Base-by-base conservation (phyloP, 2,113 vertebrate genomes). In the Micronycteris hirsuta region DNA sequence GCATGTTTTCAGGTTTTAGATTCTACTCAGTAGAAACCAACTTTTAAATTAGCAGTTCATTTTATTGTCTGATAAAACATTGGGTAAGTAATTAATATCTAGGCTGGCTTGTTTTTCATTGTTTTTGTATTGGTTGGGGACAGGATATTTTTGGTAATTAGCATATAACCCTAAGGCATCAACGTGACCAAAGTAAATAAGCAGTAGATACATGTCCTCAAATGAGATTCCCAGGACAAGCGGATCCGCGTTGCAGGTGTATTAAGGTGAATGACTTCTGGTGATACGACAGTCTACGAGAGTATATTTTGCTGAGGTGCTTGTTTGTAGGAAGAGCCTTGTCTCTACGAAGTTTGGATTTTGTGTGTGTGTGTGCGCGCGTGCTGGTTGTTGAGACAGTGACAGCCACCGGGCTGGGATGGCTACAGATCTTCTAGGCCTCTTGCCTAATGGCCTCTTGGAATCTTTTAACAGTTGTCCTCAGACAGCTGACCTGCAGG, bases 21-120 rank as follows among this genome's bases (percentile, higher is more conserved):
- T 26, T 71, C 45, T 91, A 26, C 67, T 86, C 45, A 43, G 12
- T 83, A 86, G 84, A 96, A 95, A 96, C 43, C 56, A 84, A 73
- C 65, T 86, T 96, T 94, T 68, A 67, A 86, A 67, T 89, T 52
- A 86, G 71, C 36, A 26, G 38, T 84, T 95, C 16, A 43, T 96
- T 95, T 89, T 90, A 52, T 63, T 78, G 15, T 73, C 83, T 93
- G 76, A 41, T 90, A 87, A 90, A 92, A 70, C 86, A 84, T 22
- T 87, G 73, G 52, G 36, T 73, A 28, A 74, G 24, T 78, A 43
- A 58, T 83, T 77, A 74, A 13, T 88, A 43, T 84, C 52, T 76
- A 78, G 71, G 43, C 28, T 74, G 58, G 58, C 73, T 95, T 81
- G 26, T 54, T 73, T 28, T 28, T n/a, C 24, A 77, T 93, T 63